Evolutionary conservation across 2,888 invertebrate species (phyloP).

Genomic region (Teinopalpus imperialis): DNA sequence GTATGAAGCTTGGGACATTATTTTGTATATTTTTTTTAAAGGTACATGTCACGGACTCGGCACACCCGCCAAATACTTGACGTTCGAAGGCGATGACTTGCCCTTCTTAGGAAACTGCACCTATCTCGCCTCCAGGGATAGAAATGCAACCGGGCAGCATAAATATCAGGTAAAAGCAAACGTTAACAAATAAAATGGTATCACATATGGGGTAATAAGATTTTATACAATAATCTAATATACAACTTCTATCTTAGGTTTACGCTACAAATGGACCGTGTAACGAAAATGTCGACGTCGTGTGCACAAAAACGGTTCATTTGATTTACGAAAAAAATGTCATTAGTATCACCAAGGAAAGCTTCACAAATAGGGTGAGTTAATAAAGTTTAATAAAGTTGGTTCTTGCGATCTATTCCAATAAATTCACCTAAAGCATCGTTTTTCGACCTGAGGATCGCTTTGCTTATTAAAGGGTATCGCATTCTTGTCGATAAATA

Average conservation of each 20-base stretch:
- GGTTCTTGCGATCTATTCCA: no score
- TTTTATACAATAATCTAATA: no score
- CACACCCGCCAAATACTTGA: slow-evolving; percentile 88
- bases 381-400: no score
- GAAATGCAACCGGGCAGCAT: slow-evolving; percentile 75
- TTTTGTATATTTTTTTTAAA: slow-evolving; percentile 2
- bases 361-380: slow-evolving; percentile 57
- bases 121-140: slow-evolving; percentile 88
- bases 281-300: slow-evolving; percentile 69
- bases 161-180: slow-evolving; percentile 72
- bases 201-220: no score
- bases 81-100: slow-evolving; percentile 90
- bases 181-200: no score
- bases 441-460: no score
- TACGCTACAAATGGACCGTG: slow-evolving; percentile 88
- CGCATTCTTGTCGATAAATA: no score
- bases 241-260: no score
- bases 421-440: no score
- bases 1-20: no score
- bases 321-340: slow-evolving; percentile 85
- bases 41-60: slow-evolving; percentile 84
- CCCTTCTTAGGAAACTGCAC: slow-evolving; percentile 93
- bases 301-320: slow-evolving; percentile 86
- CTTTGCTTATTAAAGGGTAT: no score
- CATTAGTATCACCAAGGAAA: slow-evolving; percentile 75